phyloP scores from a whole-genome alignment of 2,797 vertebrate genomes.

The Bradypodion pumilum region DNA sequence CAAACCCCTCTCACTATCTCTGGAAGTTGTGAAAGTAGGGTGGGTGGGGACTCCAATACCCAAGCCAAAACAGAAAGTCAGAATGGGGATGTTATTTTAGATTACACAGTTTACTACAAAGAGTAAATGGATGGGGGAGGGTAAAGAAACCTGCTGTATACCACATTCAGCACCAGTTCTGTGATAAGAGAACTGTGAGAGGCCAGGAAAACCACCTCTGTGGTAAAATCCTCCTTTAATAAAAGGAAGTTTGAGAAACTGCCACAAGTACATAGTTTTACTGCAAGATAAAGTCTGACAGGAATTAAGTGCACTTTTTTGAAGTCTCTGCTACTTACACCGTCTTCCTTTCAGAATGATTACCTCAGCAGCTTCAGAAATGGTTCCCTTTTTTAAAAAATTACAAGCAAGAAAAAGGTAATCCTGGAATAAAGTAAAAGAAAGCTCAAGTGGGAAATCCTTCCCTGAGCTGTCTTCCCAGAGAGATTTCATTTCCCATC shows the following conservation, averaged over 20 bases:
- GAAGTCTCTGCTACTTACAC: neutral
- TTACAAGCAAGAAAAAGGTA: neutral
- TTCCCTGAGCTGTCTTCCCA: neutral
- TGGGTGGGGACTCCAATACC: neutral
- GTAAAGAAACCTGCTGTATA: neutral
- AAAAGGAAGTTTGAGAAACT: neutral
- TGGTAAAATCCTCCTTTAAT: neutral
- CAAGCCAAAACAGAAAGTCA: neutral
- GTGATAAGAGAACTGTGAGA: neutral
- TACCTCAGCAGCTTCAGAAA: neutral
- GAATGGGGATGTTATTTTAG: neutral
- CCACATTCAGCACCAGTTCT: neutral
- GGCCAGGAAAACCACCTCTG: neutral
- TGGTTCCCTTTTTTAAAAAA: neutral
- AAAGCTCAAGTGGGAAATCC: neutral
- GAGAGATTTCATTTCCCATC: neutral
- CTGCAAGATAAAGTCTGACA: neutral
- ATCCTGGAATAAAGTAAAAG: neutral
- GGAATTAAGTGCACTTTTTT: neutral
- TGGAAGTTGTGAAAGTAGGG: slow-evolving; percentile 8
- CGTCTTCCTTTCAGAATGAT: neutral
- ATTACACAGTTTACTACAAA: neutral
- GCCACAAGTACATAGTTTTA: neutral
- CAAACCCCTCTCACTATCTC: slow-evolving; percentile 22
- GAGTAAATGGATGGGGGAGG: neutral